phyloP scores from a whole-genome alignment of 2,113 vertebrate genomes.

The Anoplopoma fimbria region DNA sequence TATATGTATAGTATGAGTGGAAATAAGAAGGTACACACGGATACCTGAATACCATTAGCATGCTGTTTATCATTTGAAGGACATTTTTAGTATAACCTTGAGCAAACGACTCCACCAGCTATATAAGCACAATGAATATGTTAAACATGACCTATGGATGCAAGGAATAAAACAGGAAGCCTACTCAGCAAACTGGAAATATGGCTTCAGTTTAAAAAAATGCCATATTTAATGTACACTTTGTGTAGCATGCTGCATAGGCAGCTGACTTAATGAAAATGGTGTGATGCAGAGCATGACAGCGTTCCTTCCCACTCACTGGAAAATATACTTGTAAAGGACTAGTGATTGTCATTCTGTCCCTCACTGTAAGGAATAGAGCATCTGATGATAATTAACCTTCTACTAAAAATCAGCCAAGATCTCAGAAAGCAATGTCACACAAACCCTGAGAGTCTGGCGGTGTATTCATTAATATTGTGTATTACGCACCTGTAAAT shows the following conservation, averaged over 20 bases:
- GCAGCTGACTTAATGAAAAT: constrained; percentile 44
- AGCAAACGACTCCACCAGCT: constrained; percentile 23
- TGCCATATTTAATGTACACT: constrained; percentile 27
- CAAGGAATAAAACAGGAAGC: constrained; percentile 17
- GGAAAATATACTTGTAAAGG: constrained; percentile 61
- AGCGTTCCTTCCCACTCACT: constrained; percentile 28
- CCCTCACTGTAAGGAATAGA: constrained; percentile 51
- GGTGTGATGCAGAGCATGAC: constrained; percentile 43
- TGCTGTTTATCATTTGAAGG: constrained; percentile 51
- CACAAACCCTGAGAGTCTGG: background rate
- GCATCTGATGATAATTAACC: constrained; percentile 74
- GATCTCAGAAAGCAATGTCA: constrained; percentile 47
- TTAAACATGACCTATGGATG: constrained; percentile 47
- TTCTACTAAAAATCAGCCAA: constrained; percentile 61
- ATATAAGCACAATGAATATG: constrained; percentile 50
- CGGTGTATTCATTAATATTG: constrained; percentile 1
- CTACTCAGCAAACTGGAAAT: constrained; percentile 1
- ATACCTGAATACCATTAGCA: constrained; percentile 39
- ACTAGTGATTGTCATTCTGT: constrained; percentile 57
- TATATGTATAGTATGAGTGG: constrained; percentile 3
- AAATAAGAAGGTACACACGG: constrained; percentile 25
- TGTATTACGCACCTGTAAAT: constrained; percentile 14
- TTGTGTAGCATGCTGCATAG: constrained; percentile 26
- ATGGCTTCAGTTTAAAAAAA: background rate
- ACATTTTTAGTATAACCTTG: constrained; percentile 64